Evolutionary conservation across 2,113 vertebrate species (phyloP).

Genomic region (Himantopus leucocephalus): DNA sequence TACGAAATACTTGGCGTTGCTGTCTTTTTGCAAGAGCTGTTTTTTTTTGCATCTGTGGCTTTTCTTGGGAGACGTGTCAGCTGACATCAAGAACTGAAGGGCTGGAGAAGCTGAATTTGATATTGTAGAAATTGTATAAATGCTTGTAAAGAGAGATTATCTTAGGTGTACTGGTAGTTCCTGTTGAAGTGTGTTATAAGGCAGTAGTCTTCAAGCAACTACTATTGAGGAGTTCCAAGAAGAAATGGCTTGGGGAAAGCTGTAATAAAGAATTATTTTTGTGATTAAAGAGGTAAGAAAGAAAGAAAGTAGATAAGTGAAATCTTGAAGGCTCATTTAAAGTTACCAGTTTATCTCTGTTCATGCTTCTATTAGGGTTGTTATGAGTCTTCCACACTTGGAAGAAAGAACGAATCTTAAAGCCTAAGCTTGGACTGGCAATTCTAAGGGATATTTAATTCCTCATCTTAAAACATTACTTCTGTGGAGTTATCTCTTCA

Average conservation of each 20-base stretch:
- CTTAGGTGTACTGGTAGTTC: not conserved
- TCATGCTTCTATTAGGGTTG: not conserved
- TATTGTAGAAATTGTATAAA: not conserved
- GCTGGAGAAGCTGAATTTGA: not conserved
- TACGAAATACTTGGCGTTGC: fast-evolving
- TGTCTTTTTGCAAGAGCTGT: not conserved
- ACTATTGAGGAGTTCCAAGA: not conserved
- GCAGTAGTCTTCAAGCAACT: not conserved
- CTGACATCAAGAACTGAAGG: not conserved
- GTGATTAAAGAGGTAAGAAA: not conserved
- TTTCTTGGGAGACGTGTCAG: not conserved
- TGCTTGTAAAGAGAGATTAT: not conserved
- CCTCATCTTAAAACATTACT: not conserved
- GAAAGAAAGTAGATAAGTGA: not conserved
- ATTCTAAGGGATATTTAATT: not conserved
- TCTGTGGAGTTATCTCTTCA: not conserved
- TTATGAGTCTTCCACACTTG: not conserved
- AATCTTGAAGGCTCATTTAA: not conserved
- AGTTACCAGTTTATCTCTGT: not conserved
- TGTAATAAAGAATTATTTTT: not conserved
- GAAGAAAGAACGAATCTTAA: not conserved
- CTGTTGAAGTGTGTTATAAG: not conserved
- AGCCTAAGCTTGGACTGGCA: not conserved
- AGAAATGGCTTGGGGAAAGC: not conserved
- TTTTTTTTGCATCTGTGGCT: not conserved